phyloP scores from a whole-genome alignment of 64 coral and sea anemone species.

The Actinia tenebrosa region DNA sequence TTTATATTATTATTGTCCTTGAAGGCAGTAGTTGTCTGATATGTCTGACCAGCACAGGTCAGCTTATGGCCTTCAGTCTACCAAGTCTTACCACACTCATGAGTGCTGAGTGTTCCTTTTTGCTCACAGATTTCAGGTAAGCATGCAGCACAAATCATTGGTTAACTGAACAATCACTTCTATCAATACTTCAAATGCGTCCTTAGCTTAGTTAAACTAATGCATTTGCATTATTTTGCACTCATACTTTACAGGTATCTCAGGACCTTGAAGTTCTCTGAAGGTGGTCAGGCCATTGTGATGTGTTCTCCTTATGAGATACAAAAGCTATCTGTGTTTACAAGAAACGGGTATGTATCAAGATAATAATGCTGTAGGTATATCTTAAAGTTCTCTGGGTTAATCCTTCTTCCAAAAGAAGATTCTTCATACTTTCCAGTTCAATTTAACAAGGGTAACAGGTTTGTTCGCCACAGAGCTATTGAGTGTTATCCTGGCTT shows the following conservation, averaged over 20 bases:
- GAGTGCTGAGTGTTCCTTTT: constrained; percentile 65
- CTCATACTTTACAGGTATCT: constrained; percentile 57
- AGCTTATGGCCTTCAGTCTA: constrained; percentile 77
- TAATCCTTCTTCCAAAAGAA: too few relatives aligned
- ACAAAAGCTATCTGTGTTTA: constrained; percentile 80
- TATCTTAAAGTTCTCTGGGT: too few relatives aligned
- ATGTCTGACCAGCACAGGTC: constrained; percentile 69
- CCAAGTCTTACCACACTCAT: constrained; percentile 74
- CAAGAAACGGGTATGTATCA: constrained; percentile 55
- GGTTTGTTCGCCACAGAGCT: too few relatives aligned
- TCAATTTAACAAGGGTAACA: too few relatives aligned
- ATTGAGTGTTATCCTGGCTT: too few relatives aligned
- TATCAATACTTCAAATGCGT: too few relatives aligned
- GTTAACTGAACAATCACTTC: too few relatives aligned
- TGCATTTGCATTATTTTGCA: too few relatives aligned
- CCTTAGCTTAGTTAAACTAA: too few relatives aligned
- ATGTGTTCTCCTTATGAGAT: constrained; percentile 91
- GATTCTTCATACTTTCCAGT: too few relatives aligned
- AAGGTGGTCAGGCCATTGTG: constrained; percentile 76
- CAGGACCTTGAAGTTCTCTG: constrained; percentile 71
- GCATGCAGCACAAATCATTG: neutral
- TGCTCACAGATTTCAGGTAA: constrained; percentile 73
- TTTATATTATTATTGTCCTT: neutral
- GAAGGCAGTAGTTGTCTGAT: constrained; percentile 88
- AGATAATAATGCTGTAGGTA: too few relatives aligned